Evolutionary conservation across 2,113 vertebrate genomes (phyloP).

Genomic region (pig (Sus scrofa)): T2T-Sscrofa CM000826.6:124600001-124600500

Average conservation of each 20-base stretch:
- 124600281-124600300: slow-evolving; percentile 29
- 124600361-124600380: slow-evolving; percentile 32
- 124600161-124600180: neutral
- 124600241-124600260: neutral
- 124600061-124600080: slow-evolving; percentile 52
- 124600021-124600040: slow-evolving; percentile 42
- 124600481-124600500: slow-evolving; percentile 32
- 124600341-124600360: neutral
- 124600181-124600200: neutral
- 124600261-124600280: slow-evolving; percentile 6
- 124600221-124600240: neutral
- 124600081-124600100: neutral
- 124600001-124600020: neutral
- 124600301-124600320: slow-evolving; percentile 10
- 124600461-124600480: neutral
- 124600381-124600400: neutral
- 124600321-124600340: neutral
- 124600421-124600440: neutral
- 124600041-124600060: neutral
- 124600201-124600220: neutral
- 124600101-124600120: neutral
- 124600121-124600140: slow-evolving; percentile 13
- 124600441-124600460: neutral
- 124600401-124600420: neutral
- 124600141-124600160: neutral